Percentiles rank a stretch among this genome's conserved stretches.
Conservation (phyloP, 2,113 vertebrate genomes). For the Miniopterus natalensis region DNA sequence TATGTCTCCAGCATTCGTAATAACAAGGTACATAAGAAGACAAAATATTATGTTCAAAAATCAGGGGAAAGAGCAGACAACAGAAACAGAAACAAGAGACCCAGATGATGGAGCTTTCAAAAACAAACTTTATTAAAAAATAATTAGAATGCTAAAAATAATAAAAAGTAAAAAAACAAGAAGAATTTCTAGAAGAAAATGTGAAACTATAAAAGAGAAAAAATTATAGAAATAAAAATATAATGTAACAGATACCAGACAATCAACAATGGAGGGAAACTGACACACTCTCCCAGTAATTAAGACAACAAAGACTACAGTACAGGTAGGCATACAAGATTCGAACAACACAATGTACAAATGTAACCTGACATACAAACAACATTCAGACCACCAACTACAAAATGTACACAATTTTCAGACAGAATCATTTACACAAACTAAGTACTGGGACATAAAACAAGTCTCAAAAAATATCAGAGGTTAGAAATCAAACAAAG, state of each 20-base stretch:
- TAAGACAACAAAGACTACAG: not conserved
- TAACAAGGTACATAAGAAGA: slow-evolving; percentile 1
- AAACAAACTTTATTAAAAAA: slow-evolving; percentile 28
- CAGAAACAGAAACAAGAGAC: not conserved
- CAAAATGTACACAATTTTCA: slow-evolving; percentile 12
- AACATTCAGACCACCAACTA: not conserved
- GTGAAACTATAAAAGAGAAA: not conserved
- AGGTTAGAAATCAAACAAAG: not conserved
- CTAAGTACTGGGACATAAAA: not conserved
- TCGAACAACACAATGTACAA: not conserved
- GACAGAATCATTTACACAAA: slow-evolving; percentile 45
- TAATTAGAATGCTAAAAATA: not conserved
- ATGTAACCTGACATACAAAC: not conserved
- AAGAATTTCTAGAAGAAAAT: slow-evolving; percentile 42
- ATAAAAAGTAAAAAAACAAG: not conserved
- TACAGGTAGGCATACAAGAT: not conserved
- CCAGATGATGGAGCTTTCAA: not conserved
- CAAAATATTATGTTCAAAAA: slow-evolving; percentile 29
- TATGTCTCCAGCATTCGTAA: slow-evolving; percentile 5
- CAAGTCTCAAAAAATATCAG: not conserved
- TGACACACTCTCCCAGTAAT: not conserved
- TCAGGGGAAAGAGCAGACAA: not conserved
- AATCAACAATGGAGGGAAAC: not conserved
- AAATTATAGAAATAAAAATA: slow-evolving; percentile 4
- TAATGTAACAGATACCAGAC: not conserved